Evolutionary conservation across 2,797 vertebrate genomes (phyloP), one percentile per base, ranked within the genome.

Genomic region (Oreochromis mossambicus): DNA sequence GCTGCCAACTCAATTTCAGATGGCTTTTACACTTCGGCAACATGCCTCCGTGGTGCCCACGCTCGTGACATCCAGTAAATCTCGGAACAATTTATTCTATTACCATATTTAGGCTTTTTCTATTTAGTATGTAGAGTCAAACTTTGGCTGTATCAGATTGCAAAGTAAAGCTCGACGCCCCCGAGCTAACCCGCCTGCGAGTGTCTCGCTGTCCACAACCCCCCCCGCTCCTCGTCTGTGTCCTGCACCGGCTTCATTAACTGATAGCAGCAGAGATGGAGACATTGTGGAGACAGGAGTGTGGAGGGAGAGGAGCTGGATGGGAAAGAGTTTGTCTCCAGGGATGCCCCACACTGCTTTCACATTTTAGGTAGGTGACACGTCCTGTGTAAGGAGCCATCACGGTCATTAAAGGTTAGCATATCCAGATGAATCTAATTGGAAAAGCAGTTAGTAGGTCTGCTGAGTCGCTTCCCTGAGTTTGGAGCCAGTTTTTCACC

Each of bases 231-330:
- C 87, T 89, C 66, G 51, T 84, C 85, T 81, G 84, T 90, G 88
- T 94, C 89, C 88, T 83, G 77, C 84, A 88, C 70, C 81, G 85
- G 89, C 89, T 94, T 96, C 91, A 96, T 96, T 95, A 95, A 95
- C 91, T 94, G 95, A 95, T 94, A 92, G 92, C 86, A 78, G 88
- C 87, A 85, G 77, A 90, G 91, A 95, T 93, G 87, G 91, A 93
- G 92, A 94, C 91, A 91, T 92, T 91, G 93, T 73, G 78, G 82
- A 87, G 88, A 85, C 88, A 86, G 36, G 50, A 86, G 82, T 54
- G 82, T 79, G 77, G 61, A 66, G 86, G 75, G 77, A 79, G 77
- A 76, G 80, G 43, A 82, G 80, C 79, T 56, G 83, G 80, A 83
- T 68, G 77, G 78, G 79, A 73, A 70, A 29, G 24, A 78, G 12